phyloP scores from a whole-genome alignment of 2,888 invertebrate genomes.

The Emmelina monodactyla region DNA sequence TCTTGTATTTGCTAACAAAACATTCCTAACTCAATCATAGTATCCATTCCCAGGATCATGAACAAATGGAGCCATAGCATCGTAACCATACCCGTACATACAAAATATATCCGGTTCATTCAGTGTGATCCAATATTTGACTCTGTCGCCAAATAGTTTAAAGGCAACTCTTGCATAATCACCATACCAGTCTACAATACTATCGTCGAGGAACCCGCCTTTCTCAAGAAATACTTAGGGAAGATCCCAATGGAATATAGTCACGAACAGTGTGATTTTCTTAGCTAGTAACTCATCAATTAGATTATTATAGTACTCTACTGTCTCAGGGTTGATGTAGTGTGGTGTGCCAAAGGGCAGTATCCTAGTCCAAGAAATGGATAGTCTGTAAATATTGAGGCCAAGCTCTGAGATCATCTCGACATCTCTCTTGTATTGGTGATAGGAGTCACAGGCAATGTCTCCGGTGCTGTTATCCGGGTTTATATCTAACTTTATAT shows the following conservation, averaged over 20 bases:
- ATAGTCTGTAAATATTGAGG: conserved; percentile 53
- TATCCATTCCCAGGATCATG: conserved; percentile 37
- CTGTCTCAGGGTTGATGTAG: conserved; percentile 56
- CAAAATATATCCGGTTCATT: conserved; percentile 54
- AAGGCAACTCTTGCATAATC: conserved; percentile 45
- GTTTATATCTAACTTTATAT: conserved; percentile 41
- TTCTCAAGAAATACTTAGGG: conserved; percentile 48
- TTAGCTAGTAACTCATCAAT: conserved; percentile 65
- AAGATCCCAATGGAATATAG: conserved; percentile 57
- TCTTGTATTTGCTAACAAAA: conserved; percentile 58
- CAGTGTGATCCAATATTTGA: conserved; percentile 60
- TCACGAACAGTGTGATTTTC: conserved; percentile 64
- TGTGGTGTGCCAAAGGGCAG: conserved; percentile 59
- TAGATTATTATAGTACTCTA: conserved; percentile 69
- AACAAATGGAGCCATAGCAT: conserved; percentile 25
- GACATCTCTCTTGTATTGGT: conserved; percentile 59
- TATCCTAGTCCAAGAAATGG: conserved; percentile 68
- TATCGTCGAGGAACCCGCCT: conserved; percentile 51
- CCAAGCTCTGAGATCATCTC: conserved; percentile 36
- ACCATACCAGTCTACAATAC: conserved; percentile 39
- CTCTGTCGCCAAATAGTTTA: conserved; percentile 43
- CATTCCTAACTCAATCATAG: conserved; percentile 47
- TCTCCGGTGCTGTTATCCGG: conserved; percentile 60
- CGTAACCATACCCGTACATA: conserved; percentile 36
- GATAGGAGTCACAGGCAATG: conserved; percentile 62